These are phyloP conservation scores for Atractosteus spatula DNA, from an alignment of 2,113 vertebrate species.

Conservation along the genomic window DNA sequence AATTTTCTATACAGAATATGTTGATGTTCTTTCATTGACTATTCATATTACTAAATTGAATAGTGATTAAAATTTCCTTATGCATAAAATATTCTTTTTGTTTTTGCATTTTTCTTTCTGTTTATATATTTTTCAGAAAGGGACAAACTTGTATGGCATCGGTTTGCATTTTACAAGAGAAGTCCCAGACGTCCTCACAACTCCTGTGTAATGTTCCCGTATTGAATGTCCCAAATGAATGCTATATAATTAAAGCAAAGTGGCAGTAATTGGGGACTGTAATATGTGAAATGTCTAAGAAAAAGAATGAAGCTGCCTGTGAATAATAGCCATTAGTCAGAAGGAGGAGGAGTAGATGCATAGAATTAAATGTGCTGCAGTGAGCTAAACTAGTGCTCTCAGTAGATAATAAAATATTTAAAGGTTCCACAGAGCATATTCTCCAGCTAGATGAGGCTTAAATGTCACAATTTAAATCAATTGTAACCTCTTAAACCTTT, in stretches of 20 bases:
- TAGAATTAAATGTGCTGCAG: not conserved
- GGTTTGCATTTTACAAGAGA: no score
- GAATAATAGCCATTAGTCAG: slow-evolving; percentile 21
- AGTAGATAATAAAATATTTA: slow-evolving; percentile 32
- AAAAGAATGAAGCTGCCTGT: slow-evolving; percentile 18
- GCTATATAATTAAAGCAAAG: not conserved
- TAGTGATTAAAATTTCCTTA: no score
- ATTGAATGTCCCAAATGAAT: no score
- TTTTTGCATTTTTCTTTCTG: no score
- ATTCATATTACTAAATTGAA: no score
- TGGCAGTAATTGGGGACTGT: slow-evolving; percentile 31
- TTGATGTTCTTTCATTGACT: no score
- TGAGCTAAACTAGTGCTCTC: slow-evolving; percentile 20
- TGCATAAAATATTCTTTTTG: no score
- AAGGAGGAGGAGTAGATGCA: not conserved
- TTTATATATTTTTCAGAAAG: no score
- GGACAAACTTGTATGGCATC: not conserved
- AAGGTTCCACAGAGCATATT: slow-evolving; percentile 14
- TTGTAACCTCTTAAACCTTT: slow-evolving; percentile 21
- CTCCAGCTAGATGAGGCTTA: not conserved
- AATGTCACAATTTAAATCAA: not conserved
- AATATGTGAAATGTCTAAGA: slow-evolving; percentile 3
- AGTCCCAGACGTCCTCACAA: no score
- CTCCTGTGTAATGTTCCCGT: no score
- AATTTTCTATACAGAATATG: no score